A percentile compares a stretch with the other conserved stretches of the same genome.
phyloP scores from a whole-genome alignment of 2,113 vertebrate species.

The Turdus rufiventris region DNA sequence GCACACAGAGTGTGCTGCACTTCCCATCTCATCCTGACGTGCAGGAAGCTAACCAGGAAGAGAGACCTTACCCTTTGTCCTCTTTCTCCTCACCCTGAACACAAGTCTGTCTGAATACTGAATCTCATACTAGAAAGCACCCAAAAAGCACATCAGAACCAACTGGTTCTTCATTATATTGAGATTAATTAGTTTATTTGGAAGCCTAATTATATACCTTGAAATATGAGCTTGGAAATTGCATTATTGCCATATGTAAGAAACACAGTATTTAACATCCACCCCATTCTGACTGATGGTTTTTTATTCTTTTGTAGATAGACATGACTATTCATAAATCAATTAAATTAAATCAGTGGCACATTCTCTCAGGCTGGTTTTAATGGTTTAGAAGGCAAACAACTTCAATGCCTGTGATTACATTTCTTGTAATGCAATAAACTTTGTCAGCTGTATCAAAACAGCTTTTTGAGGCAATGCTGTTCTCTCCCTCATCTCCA shows the following conservation, averaged over 20 bases:
- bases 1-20: background rate
- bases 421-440: background rate
- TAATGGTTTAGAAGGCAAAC: slow-evolving; percentile 30
- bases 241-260: background rate
- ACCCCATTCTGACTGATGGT: background rate
- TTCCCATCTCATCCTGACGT: background rate
- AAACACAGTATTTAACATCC: background rate
- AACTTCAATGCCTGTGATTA: background rate
- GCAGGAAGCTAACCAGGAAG: background rate
- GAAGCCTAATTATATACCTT: background rate
- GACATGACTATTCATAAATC: slow-evolving; percentile 27
- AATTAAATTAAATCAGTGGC: background rate
- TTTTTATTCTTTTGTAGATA: background rate
- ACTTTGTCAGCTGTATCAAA: slow-evolving; percentile 1
- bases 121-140: background rate
- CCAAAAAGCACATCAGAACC: background rate
- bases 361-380: background rate
- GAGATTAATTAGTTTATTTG: slow-evolving; percentile 3
- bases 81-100: background rate
- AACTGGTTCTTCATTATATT: background rate
- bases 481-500: background rate
- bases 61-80: background rate
- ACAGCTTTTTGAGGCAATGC: background rate
- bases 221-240: background rate
- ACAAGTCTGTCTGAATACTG: background rate